Base-by-base conservation (phyloP, 2,888 invertebrate species). In the Syritta pipiens region DNA sequence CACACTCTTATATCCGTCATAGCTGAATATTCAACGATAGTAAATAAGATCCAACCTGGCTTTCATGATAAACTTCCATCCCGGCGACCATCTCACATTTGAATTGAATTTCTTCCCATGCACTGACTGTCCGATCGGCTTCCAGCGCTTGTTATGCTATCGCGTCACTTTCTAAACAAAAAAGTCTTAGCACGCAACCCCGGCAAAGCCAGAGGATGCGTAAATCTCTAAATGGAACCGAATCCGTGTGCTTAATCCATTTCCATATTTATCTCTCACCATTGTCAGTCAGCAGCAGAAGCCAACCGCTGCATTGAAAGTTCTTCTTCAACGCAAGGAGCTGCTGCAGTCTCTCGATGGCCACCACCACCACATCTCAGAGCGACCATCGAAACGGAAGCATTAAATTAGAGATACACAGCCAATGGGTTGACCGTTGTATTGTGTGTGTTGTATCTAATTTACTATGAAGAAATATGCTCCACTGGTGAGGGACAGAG, bases 401-500 rank as follows among this genome's bases (percentile, higher is more conserved):
- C 79, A 79, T 79, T 79, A 79, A 79, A 79, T 79, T 74, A 74
- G 62, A 79, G 62, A 57, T 68, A 79, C 74, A 79, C 72, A 57
- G 30, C 72, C 72, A 55, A 72, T 72, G 67, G 72, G 62, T 79
- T 79, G 79, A 79, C 79, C 79, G 62, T 79, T 79, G n/a, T n/a
- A n/a, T n/a, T n/a, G 48, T 60, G 40, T 77, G 63, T 79, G 60
- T 60, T 79, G 74, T 62, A 67, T 74, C 79, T 79, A 79, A 79
- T 79, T 79, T 68, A 79, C 72, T 79, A 49, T 37, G 14, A 62
- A 77, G 53, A 65, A 60, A 60, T 53, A 65, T 65, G 71, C 46
- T 53, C 30, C 37, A 40, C 24, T 60, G 22, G 32, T 28, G 40
- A 37, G 1, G 32, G n/a, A 12, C 37, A 14, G 14, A 5, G 37